Evolutionary conservation across 2,888 invertebrate genomes (phyloP), one percentile per base, ranked within the genome.

Genomic region (Sipha maydis): DNA sequence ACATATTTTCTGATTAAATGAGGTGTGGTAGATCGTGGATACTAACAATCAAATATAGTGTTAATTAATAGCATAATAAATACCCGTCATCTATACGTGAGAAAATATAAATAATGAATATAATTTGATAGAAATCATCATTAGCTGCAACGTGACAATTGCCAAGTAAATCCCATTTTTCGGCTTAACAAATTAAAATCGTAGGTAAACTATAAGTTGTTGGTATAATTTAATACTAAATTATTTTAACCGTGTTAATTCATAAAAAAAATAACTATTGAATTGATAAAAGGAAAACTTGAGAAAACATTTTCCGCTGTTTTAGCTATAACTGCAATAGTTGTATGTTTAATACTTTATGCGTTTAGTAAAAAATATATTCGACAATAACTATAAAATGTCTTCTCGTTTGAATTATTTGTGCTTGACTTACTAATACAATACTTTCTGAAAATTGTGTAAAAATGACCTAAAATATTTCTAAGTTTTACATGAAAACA

Each of bases 41-140:
- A 69, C 41, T 8, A 75, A 83, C 73, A 21, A 38, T 83, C 75
- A 28, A 83, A 83, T 75, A 56, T 56, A 56, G 21, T 38, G 56
- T 56, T 75, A 34, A 76, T 77, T 67, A 67, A 67, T 28, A 76
- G 76, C 28, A 9, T 41, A 76, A 67, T 56, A 73, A 56, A 67
- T 61, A 76, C 19, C 67, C 34, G 85, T 67, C 84, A 76, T 67
- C 28, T 75, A 48, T 76, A 76, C 56, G 67, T 67, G 76, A 85
- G 76, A 85, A 85, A 77, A 67, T 85, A 84, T 84, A 34, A 83
- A 83, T 34, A 76, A 41, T 31, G 41, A 28, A 61, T 41, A 84
- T 85, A 67, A 77, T 77, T 67, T 19, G 21, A 77, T 77, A 25
- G 41, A 56, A 25, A 84, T 73, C 61, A 41, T 76, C 41, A 61